phyloP scores from a whole-genome alignment of 2,113 vertebrate species.

The Silurus asotus region DNA sequence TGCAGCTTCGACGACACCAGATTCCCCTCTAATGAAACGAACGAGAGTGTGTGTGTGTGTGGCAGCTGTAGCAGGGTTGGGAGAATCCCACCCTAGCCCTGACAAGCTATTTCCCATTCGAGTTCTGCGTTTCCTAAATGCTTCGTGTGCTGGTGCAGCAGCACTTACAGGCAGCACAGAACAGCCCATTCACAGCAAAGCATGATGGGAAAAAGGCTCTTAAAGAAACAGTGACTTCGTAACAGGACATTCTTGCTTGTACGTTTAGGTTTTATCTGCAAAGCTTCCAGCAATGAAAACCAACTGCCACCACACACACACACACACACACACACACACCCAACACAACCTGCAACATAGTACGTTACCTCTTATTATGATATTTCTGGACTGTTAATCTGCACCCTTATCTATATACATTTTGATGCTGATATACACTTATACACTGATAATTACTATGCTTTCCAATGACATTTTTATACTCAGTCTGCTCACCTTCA shows the following conservation, averaged over 20 bases:
- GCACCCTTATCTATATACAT: background rate
- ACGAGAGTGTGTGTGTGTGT: background rate
- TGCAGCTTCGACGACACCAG: background rate
- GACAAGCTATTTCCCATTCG: constrained; percentile 51
- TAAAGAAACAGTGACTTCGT: constrained; percentile 68
- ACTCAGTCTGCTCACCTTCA: background rate
- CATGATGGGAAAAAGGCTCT: constrained; percentile 74
- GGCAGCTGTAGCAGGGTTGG: constrained; percentile 29
- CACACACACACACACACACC: background rate
- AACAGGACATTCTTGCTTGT: background rate
- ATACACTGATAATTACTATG: background rate
- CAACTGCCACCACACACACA: background rate
- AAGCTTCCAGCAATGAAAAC: background rate
- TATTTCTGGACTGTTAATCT: background rate
- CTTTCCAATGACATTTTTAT: background rate
- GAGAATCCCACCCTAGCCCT: constrained; percentile 48
- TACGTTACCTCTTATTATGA: background rate
- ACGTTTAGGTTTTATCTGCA: background rate
- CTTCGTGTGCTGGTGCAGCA: constrained; percentile 51
- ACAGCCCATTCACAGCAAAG: constrained; percentile 61
- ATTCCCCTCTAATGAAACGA: background rate
- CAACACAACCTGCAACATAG: background rate
- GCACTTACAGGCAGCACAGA: constrained; percentile 57
- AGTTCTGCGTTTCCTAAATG: constrained; percentile 22
- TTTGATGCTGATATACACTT: no score